These are phyloP conservation scores for Tetrapedia diversipes DNA, from an alignment of 2,888 invertebrate species.

Conservation along the genomic window DNA sequence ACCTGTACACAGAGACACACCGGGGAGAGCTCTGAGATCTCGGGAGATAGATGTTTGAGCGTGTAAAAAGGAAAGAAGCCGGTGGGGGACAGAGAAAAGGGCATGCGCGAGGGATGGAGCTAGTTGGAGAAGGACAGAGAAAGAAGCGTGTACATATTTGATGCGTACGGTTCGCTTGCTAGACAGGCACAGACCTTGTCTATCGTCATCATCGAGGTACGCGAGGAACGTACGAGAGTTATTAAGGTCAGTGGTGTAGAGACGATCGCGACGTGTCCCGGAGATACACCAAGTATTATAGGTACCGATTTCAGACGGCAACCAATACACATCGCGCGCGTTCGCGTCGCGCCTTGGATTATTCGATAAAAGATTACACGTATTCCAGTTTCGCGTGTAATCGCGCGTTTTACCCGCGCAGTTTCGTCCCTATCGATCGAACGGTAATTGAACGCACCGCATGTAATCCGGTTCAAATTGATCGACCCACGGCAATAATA, in stretches of 20 bases:
- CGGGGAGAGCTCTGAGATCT: constrained; percentile 45
- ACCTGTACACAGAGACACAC: constrained; percentile 51
- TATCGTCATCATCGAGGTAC: constrained; percentile 76
- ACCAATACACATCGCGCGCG: too few species aligned
- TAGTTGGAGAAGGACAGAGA: constrained; percentile 36
- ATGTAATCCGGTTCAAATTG: constrained; percentile 2
- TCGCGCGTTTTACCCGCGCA: neutral
- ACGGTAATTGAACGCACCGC: constrained; percentile 1
- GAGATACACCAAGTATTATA: constrained; percentile 8
- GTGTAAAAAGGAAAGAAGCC: constrained; percentile 46
- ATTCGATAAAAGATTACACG: constrained; percentile 1
- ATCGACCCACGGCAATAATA: constrained; percentile 17
- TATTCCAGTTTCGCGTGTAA: constrained; percentile 16
- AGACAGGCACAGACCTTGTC: constrained; percentile 76
- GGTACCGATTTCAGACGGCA: constrained; percentile 9
- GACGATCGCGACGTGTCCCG: constrained; percentile 44
- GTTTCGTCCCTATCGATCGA: constrained; percentile 3
- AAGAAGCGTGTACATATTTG: constrained; percentile 62
- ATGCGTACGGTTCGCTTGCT: constrained; percentile 72
- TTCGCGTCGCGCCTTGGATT: too few species aligned
- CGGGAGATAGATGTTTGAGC: constrained; percentile 39
- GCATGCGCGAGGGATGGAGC: constrained; percentile 32
- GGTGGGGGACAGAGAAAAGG: constrained; percentile 21
- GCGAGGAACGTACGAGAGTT: constrained; percentile 75
- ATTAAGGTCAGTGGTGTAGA: constrained; percentile 78